Evolutionary conservation across 2,113 vertebrate genomes (phyloP).

Genomic region (Anarrhichthys ocellatus): DNA sequence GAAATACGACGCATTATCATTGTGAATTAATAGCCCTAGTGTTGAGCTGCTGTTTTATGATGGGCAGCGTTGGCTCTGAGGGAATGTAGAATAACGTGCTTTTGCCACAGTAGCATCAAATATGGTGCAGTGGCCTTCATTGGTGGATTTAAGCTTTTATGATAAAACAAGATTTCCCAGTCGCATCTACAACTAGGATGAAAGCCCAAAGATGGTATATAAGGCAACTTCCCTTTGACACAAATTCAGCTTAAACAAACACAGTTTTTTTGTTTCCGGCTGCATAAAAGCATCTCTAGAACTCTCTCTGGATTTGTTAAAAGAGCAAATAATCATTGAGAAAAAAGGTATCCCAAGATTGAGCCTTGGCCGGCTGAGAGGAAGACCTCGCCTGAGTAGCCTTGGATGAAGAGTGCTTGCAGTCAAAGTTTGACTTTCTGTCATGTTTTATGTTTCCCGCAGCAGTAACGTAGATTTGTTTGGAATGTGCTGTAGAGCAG

Average conservation of each 20-base stretch:
- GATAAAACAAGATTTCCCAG: background rate
- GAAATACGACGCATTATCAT: too few relatives aligned
- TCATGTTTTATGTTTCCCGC: background rate
- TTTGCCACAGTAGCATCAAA: background rate
- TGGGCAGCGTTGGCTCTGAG: background rate
- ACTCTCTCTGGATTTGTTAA: background rate
- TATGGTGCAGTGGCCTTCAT: background rate
- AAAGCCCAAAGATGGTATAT: background rate
- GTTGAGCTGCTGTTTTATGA: background rate
- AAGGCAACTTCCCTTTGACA: too few relatives aligned
- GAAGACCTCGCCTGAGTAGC: background rate
- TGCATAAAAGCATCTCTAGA: background rate
- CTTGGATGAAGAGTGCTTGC: background rate
- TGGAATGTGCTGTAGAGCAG: too few relatives aligned
- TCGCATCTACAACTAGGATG: background rate
- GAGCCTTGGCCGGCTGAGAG: background rate
- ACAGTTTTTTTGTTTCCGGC: background rate
- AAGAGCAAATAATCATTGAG: background rate
- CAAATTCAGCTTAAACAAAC: background rate
- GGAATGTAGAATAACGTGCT: background rate
- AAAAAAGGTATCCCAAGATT: background rate
- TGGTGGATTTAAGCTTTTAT: background rate
- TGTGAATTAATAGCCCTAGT: background rate
- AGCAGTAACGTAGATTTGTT: background rate
- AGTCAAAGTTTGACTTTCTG: background rate